These are phyloP conservation scores for Enteromius mattozi DNA, from an alignment of 2,797 vertebrate species.

Conservation along the genomic window DNA sequence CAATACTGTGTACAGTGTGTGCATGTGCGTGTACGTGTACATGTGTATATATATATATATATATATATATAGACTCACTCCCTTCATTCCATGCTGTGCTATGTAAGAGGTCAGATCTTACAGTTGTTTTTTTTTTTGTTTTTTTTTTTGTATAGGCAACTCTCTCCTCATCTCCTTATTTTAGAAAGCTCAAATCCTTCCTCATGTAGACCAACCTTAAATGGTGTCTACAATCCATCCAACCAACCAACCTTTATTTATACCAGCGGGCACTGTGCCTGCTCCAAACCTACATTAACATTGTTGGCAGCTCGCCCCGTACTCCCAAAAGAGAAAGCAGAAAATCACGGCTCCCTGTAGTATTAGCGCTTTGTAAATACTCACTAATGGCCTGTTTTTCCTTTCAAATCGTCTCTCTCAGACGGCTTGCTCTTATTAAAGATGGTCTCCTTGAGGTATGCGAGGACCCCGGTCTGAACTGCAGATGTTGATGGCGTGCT, in stretches of 20 bases:
- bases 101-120: neutral
- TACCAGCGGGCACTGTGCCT: slow-evolving; percentile 26
- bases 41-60: too few species aligned
- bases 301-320: slow-evolving; percentile 38
- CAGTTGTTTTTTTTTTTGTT: neutral
- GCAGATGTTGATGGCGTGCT: slow-evolving; percentile 68
- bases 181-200: slow-evolving; percentile 5
- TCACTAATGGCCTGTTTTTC: slow-evolving; percentile 38
- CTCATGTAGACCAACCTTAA: slow-evolving; percentile 45
- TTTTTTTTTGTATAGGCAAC: neutral
- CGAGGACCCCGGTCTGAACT: slow-evolving; percentile 38
- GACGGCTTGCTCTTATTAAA: slow-evolving; percentile 38
- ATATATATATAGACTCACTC: neutral
- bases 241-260: slow-evolving; percentile 30
- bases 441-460: neutral
- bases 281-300: slow-evolving; percentile 40
- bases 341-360: neutral
- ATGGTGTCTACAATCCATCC: slow-evolving; percentile 41
- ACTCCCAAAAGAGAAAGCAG: slow-evolving; percentile 19
- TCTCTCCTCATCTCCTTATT: neutral
- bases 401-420: slow-evolving; percentile 18
- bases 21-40: too few species aligned
- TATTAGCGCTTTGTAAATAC: slow-evolving; percentile 36
- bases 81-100: neutral
- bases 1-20: neutral